Percentiles rank a stretch among this genome's conserved stretches.
Evolutionary conservation across 2,888 invertebrate species (phyloP).

Genomic region (Boloria selene): DNA sequence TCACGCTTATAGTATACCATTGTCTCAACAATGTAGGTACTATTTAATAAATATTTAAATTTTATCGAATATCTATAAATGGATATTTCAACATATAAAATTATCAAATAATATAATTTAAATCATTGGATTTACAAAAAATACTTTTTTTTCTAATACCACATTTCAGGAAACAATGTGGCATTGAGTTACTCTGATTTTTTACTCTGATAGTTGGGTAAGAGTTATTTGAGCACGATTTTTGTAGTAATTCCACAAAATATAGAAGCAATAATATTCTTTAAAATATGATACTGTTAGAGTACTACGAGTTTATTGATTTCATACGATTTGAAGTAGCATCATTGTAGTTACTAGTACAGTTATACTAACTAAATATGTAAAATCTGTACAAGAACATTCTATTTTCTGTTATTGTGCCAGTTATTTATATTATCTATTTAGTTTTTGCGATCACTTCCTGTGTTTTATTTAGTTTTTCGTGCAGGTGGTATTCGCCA

Average conservation of each 20-base stretch:
- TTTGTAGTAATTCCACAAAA: conserved; percentile 23
- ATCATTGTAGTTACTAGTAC: not conserved
- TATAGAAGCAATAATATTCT: conserved; percentile 11
- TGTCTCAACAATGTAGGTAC: too few relatives aligned
- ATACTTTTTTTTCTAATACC: conserved; percentile 8
- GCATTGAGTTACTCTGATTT: conserved; percentile 25
- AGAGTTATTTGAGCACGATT: conserved; percentile 29
- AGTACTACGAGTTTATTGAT: not conserved
- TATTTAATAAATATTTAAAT: too few relatives aligned
- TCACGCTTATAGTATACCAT: too few relatives aligned
- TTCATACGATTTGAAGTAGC: conserved; percentile 7
- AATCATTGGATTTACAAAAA: not conserved
- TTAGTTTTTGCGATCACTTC: conserved; percentile 13
- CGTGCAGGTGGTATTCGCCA: not conserved
- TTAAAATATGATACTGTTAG: not conserved
- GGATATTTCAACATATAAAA: too few relatives aligned
- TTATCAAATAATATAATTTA: too few relatives aligned
- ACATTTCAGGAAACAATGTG: conserved; percentile 23
- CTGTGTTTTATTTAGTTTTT: not conserved
- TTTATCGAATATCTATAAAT: too few relatives aligned
- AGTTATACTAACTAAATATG: too few relatives aligned
- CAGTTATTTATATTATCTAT: conserved; percentile 28
- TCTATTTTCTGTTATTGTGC: conserved; percentile 35
- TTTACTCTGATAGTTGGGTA: conserved; percentile 27
- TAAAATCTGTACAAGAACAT: not conserved